Percentiles rank a stretch among this genome's conserved stretches.
phyloP scores from a whole-genome alignment of 2,888 invertebrate species.

The Orthonychiurus folsomi region DNA sequence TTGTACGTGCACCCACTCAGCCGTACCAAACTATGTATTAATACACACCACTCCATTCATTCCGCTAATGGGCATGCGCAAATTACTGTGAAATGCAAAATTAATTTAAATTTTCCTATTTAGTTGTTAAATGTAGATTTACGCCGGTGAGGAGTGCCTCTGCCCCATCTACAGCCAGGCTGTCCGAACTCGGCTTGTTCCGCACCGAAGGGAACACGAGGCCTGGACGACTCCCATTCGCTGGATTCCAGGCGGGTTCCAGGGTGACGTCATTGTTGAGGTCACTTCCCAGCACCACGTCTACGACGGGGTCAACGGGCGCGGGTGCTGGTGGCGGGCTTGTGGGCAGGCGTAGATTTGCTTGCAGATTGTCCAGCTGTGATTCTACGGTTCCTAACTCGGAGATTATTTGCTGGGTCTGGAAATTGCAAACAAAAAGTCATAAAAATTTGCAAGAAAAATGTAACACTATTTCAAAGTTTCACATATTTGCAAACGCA shows the following conservation, averaged over 20 bases:
- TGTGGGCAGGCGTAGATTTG: constrained; percentile 19
- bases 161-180: constrained; percentile 35
- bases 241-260: constrained; percentile 19
- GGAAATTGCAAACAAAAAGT: constrained; percentile 10
- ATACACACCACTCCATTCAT: too few relatives aligned
- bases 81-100: too few relatives aligned
- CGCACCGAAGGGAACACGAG: constrained; percentile 85
- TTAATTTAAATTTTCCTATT: neutral
- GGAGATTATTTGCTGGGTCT: constrained; percentile 38
- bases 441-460: constrained; percentile 7
- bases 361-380: constrained; percentile 28
- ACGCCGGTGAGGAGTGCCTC: constrained; percentile 39
- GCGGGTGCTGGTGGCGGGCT: constrained; percentile 13
- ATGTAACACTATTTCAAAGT: too few relatives aligned
- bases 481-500: too few relatives aligned
- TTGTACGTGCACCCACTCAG: too few relatives aligned
- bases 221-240: constrained; percentile 22
- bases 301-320: constrained; percentile 30
- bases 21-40: too few relatives aligned
- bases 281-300: constrained; percentile 30
- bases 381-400: constrained; percentile 39
- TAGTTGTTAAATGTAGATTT: constrained; percentile 9
- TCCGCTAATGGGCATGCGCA: too few relatives aligned
- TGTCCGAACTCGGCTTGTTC: constrained; percentile 58
- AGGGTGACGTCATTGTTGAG: constrained; percentile 36